A percentile compares a stretch with the other conserved stretches of the same genome.
phyloP scores from a whole-genome alignment of 2,113 vertebrate species.

The Grallaria varia region DNA sequence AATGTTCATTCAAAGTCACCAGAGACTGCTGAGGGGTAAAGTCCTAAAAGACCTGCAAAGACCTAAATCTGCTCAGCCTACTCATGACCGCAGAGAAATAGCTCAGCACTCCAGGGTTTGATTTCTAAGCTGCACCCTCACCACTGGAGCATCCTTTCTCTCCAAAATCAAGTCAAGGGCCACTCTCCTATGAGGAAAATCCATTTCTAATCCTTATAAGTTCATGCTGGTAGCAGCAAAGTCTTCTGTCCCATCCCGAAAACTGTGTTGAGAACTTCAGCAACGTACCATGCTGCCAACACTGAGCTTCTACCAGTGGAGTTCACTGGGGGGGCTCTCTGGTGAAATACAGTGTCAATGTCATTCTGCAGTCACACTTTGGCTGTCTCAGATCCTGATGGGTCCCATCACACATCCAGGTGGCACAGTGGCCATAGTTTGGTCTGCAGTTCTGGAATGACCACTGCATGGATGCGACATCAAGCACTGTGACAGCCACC shows the following conservation, averaged over 20 bases:
- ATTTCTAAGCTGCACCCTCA: background rate
- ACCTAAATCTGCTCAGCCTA: background rate
- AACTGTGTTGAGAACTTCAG: background rate
- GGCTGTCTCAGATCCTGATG: background rate
- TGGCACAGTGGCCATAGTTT: accelerated
- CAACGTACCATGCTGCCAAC: background rate
- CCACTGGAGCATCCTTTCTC: background rate
- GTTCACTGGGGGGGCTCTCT: background rate
- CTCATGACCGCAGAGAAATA: background rate
- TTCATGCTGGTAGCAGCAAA: background rate
- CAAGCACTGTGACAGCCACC: background rate
- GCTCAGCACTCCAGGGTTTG: background rate
- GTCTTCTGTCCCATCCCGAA: background rate
- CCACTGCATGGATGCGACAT: background rate
- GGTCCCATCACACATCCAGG: background rate
- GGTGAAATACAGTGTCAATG: background rate
- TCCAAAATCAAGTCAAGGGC: background rate
- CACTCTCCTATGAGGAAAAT: background rate
- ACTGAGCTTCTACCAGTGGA: background rate
- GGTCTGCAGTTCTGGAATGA: background rate
- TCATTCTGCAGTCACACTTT: accelerated
- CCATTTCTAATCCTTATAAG: background rate
- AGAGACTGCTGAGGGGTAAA: background rate
- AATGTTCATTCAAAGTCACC: background rate
- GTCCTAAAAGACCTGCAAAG: background rate